Evolutionary conservation across 2,797 vertebrate species (phyloP).

Genomic region (Xerus rutilus): DNA sequence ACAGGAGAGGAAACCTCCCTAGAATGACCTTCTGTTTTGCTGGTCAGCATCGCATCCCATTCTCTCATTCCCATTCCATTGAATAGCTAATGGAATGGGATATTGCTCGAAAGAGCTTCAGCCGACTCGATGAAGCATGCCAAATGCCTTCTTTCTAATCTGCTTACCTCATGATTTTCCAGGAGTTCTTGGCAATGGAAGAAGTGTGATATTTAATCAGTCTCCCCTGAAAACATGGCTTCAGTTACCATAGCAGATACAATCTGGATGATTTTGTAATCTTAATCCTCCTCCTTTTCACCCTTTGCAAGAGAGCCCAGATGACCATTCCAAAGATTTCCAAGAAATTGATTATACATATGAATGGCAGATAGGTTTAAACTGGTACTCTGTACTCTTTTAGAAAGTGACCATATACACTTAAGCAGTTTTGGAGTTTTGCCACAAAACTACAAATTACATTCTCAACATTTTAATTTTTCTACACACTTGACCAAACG

Average conservation of each 20-base stretch:
- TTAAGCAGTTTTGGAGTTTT: conserved; percentile 52
- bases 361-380: not conserved
- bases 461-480: not conserved
- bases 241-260: conserved; percentile 51
- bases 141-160: conserved; percentile 72
- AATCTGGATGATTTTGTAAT: conserved; percentile 32
- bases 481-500: conserved; percentile 55
- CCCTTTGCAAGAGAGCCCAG: conserved; percentile 35
- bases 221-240: conserved; percentile 62
- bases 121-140: conserved; percentile 75
- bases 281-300: conserved; percentile 51
- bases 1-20: conserved; percentile 54
- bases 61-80: conserved; percentile 74
- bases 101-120: conserved; percentile 66
- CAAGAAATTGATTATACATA: not conserved
- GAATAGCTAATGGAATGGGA: conserved; percentile 78
- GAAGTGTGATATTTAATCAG: conserved; percentile 73
- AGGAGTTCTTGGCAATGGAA: conserved; percentile 74
- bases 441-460: conserved; percentile 20
- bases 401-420: not conserved
- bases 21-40: conserved; percentile 70
- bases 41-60: conserved; percentile 69
- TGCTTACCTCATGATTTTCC: conserved; percentile 78
- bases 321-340: conserved; percentile 37
- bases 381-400: not conserved